Base-by-base conservation (phyloP, 2,797 vertebrate species). In the Enoplosus armatus region DNA sequence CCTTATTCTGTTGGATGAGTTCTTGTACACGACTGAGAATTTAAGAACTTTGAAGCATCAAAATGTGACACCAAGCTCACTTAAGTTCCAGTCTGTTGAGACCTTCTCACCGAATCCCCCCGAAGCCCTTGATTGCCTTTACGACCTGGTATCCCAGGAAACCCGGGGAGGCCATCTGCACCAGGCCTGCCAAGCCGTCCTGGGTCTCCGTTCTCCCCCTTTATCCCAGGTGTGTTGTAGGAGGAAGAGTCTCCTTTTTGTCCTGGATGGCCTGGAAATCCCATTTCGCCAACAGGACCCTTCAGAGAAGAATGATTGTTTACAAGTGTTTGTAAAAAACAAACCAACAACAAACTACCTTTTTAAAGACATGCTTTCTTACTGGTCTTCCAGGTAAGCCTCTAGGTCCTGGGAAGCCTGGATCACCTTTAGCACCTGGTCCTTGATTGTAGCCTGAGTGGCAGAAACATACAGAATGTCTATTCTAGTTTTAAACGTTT, bases 371-470 rank as follows among this genome's bases (percentile, higher is more conserved):
- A 37, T 43, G 3, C 1, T 60, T 63, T 78, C 90, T 89, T 85
- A 94, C 94, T 73, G 67, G 80, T 39, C 1, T 29, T 73, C 94
- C 94, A 70, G 85, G 84, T 64, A 67, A 29, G 16, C 93, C 94
- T 31, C 0, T 15, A 0, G 7, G n/a, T 82, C 93, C 94, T 61
- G 79, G 85, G 31, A 65, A 77, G 29, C 94, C 93, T 8, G 63
- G 56, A 69, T 94, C 92, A 45, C 94, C 94, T 71, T 83, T 90
- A 41, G 65, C 69, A 35, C 93, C 92, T 56, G 73, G 88, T 69
- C 84, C 82, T 74, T 41, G 76, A 80, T 76, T 79, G 55, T 69
- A 7, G 27, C 94, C 94, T 95, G 76, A 61, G n/a, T 10, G 7
- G 68, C 18, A 80, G 24, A 65, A 63, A 78, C 1, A 74, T 20